Percentiles rank a stretch among this genome's conserved stretches.
phyloP scores from a whole-genome alignment of 2,797 vertebrate genomes.

The Scarus forsteni region DNA sequence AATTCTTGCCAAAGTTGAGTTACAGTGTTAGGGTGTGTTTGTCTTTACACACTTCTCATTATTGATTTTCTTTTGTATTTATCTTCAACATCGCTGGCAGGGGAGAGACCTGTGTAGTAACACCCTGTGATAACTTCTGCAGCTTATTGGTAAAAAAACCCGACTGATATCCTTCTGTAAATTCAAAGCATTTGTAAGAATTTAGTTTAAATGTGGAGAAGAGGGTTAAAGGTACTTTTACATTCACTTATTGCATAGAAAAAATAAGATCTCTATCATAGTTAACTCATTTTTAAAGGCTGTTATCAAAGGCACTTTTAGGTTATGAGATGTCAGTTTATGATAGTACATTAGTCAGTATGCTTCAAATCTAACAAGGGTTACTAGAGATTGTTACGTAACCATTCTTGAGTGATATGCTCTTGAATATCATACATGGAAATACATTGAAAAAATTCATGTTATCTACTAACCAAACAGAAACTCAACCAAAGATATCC shows the following conservation, averaged over 20 bases:
- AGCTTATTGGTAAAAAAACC: slow-evolving; percentile 44
- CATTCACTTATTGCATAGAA: slow-evolving; percentile 12
- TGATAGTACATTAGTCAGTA: not conserved
- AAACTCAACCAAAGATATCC: too few species aligned
- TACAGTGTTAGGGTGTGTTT: slow-evolving; percentile 57
- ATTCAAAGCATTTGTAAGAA: slow-evolving; percentile 16
- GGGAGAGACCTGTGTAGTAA: slow-evolving; percentile 54
- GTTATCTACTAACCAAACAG: too few species aligned
- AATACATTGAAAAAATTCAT: too few species aligned
- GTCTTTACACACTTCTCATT: slow-evolving; percentile 66
- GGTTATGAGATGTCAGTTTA: not conserved
- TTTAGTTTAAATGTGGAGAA: slow-evolving; percentile 10
- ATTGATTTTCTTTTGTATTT: slow-evolving; percentile 65
- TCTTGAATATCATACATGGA: too few species aligned
- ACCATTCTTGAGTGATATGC: not conserved
- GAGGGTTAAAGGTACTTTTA: slow-evolving; percentile 8
- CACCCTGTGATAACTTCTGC: slow-evolving; percentile 50
- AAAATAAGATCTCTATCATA: not conserved
- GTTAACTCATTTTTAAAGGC: not conserved
- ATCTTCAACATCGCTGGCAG: slow-evolving; percentile 61
- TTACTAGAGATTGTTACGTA: not conserved
- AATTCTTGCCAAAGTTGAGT: slow-evolving; percentile 63
- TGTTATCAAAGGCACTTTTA: not conserved
- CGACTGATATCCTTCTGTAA: slow-evolving; percentile 16
- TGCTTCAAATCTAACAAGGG: not conserved